These are phyloP conservation scores for Tetraneura akinire DNA, from an alignment of 1,140 invertebrate species.

Conservation along the genomic window DNA sequence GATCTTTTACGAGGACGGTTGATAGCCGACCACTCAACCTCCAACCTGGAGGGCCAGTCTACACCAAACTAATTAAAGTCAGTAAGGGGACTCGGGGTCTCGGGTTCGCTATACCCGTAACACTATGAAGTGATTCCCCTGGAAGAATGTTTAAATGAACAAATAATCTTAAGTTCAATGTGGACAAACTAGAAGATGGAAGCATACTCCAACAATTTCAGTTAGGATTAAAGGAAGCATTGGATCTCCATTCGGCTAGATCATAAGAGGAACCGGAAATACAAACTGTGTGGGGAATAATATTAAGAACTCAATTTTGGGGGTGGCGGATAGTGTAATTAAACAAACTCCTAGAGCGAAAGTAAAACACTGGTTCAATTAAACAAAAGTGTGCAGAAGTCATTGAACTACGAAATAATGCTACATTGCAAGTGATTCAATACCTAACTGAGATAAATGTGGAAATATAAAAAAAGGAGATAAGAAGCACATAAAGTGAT, in stretches of 20 bases:
- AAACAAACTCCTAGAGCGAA: too few species aligned
- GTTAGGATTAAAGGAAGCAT: neutral
- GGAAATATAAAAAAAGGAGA: slow-evolving; percentile 26
- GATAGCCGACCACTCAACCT: neutral
- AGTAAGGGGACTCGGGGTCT: too few species aligned
- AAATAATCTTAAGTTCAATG: slow-evolving; percentile 9
- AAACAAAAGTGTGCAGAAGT: neutral
- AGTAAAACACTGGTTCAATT: too few species aligned
- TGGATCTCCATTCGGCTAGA: neutral
- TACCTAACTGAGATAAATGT: neutral
- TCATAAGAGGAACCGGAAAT: neutral
- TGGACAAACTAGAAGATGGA: slow-evolving; percentile 16
- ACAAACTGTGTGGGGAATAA: slow-evolving; percentile 31
- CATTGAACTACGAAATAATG: too few species aligned
- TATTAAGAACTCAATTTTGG: slow-evolving; percentile 20
- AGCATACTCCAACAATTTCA: neutral
- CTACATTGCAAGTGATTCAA: too few species aligned
- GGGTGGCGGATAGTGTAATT: too few species aligned
- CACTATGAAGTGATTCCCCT: too few species aligned
- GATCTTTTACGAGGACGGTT: neutral
- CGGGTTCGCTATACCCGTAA: too few species aligned
- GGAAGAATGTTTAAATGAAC: too few species aligned
- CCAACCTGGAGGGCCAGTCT: too few species aligned
- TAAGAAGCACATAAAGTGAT: slow-evolving; percentile 16
- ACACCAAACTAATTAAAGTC: too few species aligned